Conservation (phyloP, 2,888 invertebrate genomes). For the Augochlorella aurata region DNA sequence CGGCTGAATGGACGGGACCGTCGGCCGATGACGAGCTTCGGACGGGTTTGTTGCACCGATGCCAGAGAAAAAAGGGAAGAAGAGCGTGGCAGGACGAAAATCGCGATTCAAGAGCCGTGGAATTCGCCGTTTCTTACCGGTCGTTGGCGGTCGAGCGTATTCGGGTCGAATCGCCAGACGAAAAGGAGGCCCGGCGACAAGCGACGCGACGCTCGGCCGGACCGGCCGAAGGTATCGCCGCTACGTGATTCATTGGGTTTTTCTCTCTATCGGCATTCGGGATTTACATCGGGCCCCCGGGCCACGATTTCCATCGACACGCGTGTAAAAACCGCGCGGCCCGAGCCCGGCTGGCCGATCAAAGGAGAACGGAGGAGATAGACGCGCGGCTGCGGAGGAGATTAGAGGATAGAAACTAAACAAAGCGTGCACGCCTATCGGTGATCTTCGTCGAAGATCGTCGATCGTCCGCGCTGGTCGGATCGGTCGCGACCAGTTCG, state of each 20-base stretch:
- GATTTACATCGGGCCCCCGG: conserved; percentile 69
- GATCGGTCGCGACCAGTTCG: conserved; percentile 2
- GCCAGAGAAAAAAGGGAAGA: conserved; percentile 50
- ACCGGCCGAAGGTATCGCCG: conserved; percentile 68
- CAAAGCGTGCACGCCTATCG: conserved; percentile 27
- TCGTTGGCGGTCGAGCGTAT: conserved; percentile 55
- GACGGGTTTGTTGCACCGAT: conserved; percentile 59
- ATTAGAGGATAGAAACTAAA: conserved; percentile 45
- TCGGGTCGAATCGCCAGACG: conserved; percentile 51
- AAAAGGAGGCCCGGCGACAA: conserved; percentile 44
- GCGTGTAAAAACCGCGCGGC: conserved; percentile 73
- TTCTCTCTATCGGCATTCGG: conserved; percentile 60
- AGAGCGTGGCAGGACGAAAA: conserved; percentile 67
- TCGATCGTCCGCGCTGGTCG: conserved; percentile 4
- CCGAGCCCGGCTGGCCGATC: conserved; percentile 51
- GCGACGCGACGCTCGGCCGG: conserved; percentile 33
- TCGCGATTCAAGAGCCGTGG: conserved; percentile 65
- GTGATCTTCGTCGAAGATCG: conserved; percentile 22
- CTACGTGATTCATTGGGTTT: conserved; percentile 63
- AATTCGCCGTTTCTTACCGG: conserved; percentile 69
- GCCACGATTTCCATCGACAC: conserved; percentile 75
- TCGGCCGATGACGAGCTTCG: conserved; percentile 48
- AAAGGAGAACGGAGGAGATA: conserved; percentile 55
- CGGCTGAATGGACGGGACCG: conserved; percentile 42
- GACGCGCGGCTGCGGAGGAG: conserved; percentile 33